These are phyloP conservation scores for Cassiopea xamachana DNA, from an alignment of 30 jellyfish, hydroid and myxozoan species.

Conservation along the genomic window DNA sequence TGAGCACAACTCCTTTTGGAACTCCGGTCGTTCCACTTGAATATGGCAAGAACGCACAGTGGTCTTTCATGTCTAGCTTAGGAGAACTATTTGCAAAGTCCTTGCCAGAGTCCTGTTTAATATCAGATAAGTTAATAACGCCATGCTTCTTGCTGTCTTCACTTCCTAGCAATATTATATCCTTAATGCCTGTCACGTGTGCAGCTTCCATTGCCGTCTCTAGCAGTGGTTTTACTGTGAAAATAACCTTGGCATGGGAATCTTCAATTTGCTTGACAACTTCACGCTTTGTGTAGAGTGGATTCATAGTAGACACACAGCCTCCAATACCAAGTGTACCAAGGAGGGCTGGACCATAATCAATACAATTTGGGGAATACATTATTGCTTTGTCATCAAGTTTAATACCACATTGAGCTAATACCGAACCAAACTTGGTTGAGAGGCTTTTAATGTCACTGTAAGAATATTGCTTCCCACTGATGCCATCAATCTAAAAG, in stretches of 20 bases:
- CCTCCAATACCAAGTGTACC: constrained; percentile 81
- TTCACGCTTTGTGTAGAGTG: constrained; percentile 75
- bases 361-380: constrained; percentile 73
- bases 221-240: constrained; percentile 50
- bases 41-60: constrained; percentile 77
- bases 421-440: constrained; percentile 63
- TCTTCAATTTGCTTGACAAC: constrained; percentile 71
- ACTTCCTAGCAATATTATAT: constrained; percentile 63
- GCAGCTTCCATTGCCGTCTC: constrained; percentile 77
- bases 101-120: constrained; percentile 55
- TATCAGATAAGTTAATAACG: constrained; percentile 64
- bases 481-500: constrained; percentile 75
- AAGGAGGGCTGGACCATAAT: constrained; percentile 62
- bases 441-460: constrained; percentile 34
- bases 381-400: constrained; percentile 60
- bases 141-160: constrained; percentile 63
- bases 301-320: constrained; percentile 74
- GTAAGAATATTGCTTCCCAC: constrained; percentile 65
- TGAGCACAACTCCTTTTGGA: constrained; percentile 94
- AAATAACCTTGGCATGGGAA: constrained; percentile 65
- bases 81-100: constrained; percentile 31
- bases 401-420: constrained; percentile 35
- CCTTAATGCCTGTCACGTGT: constrained; percentile 65
- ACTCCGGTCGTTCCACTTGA: constrained; percentile 97
- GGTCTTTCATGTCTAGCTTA: constrained; percentile 28